These are phyloP conservation scores for Seriola quinqueradiata DNA, from an alignment of 2,113 vertebrate species.

Conservation along the genomic window DNA sequence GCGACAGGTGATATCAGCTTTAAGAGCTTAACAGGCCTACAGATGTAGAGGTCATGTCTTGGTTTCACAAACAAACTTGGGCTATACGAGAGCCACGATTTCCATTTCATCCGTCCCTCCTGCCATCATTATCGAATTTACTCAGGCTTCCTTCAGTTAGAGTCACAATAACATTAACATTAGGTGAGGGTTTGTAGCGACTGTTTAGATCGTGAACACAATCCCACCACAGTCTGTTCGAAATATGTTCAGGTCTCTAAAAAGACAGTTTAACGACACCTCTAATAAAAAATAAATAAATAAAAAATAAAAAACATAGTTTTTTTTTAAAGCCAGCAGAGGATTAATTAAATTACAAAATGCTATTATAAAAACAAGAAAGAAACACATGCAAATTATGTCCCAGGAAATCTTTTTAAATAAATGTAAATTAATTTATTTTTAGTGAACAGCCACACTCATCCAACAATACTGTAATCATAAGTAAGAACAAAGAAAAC, in stretches of 20 bases:
- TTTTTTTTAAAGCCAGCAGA: conserved; percentile 40
- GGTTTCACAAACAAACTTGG: conserved; percentile 62
- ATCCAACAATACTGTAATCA: conserved; percentile 19
- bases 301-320: neutral
- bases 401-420: conserved; percentile 60
- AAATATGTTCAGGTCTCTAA: neutral
- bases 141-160: conserved; percentile 7
- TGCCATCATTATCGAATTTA: conserved; percentile 23
- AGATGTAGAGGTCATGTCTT: conserved; percentile 69
- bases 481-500: conserved; percentile 50
- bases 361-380: conserved; percentile 46
- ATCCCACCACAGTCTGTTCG: neutral
- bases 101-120: conserved; percentile 38
- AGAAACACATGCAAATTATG: conserved; percentile 65
- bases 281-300: conserved; percentile 5
- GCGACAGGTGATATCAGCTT: conserved; percentile 76
- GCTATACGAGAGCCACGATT: conserved; percentile 26
- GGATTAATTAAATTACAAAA: conserved; percentile 68
- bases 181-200: neutral
- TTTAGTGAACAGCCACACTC: conserved; percentile 41
- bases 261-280: conserved; percentile 20
- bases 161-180: conserved; percentile 6
- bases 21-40: conserved; percentile 69
- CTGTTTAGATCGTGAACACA: neutral
- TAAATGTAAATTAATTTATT: conserved; percentile 69